Evolutionary conservation across 2,797 vertebrate genomes (phyloP).

Genomic region (Gymnoscopelus microlampas): DNA sequence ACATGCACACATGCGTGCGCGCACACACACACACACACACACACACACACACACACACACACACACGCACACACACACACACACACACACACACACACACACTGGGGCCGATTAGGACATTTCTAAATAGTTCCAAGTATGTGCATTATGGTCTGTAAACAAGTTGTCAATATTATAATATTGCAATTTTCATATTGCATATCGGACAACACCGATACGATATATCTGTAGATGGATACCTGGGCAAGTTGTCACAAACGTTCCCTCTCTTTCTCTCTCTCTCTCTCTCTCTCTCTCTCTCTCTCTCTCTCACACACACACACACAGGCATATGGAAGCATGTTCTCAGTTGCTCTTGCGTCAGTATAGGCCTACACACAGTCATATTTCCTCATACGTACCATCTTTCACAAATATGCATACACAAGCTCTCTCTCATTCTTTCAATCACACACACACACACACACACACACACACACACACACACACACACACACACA

Average conservation of each 20-base stretch:
- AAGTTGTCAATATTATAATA: no score
- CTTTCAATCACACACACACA: slow-evolving; percentile 6
- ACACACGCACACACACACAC: slow-evolving; percentile 3
- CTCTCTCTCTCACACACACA: not conserved
- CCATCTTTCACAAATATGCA: slow-evolving; percentile 56
- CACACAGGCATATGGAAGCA: not conserved
- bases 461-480: slow-evolving; percentile 2
- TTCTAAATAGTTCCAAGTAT: not conserved
- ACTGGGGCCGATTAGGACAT: slow-evolving; percentile 4
- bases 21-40: slow-evolving; percentile 23
- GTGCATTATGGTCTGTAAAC: not conserved
- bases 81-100: not conserved
- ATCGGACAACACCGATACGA: no score
- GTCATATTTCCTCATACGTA: slow-evolving; percentile 11
- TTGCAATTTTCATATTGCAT: no score
- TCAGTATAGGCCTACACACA: no score
- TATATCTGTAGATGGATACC: no score
- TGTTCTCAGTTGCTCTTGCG: no score
- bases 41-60: slow-evolving; percentile 8
- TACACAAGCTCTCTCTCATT: slow-evolving; percentile 39
- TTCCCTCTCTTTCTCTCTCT: not conserved
- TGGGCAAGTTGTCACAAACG: no score
- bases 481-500: slow-evolving; percentile 13
- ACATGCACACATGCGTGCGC: not conserved
- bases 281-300: no score